A percentile compares a stretch with the other conserved stretches of the same genome.
Evolutionary conservation across 2,888 invertebrate species (phyloP).

Genomic region (Stegophylla sp.): DNA sequence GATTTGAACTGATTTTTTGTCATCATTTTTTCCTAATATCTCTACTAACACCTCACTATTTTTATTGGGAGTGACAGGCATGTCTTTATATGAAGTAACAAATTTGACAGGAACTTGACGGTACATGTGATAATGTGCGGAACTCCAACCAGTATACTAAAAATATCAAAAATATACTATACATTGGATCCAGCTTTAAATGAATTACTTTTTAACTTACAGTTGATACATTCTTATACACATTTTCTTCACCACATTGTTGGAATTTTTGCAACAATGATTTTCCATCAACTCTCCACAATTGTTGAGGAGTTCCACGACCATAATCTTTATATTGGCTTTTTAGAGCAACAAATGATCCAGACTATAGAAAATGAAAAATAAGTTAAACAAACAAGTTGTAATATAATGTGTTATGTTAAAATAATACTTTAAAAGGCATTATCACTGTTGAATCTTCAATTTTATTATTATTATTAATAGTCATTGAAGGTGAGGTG

Average conservation of each 20-base stretch:
- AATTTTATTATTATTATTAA: constrained; percentile 17
- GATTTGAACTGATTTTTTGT: not conserved
- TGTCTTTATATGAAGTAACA: not conserved
- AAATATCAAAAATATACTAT: not conserved
- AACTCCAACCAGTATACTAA: constrained; percentile 37
- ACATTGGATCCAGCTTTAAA: not conserved
- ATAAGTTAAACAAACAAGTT: not conserved
- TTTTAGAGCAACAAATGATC: constrained; percentile 87
- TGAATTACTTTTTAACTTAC: constrained; percentile 66
- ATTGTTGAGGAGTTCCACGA: constrained; percentile 80
- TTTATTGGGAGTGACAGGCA: constrained; percentile 5
- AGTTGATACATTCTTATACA: constrained; percentile 86
- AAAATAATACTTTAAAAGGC: constrained; percentile 13
- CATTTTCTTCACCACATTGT: constrained; percentile 80
- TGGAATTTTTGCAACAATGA: constrained; percentile 82
- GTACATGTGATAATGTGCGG: constrained; percentile 16
- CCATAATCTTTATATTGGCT: constrained; percentile 69
- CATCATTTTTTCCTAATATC: not conserved
- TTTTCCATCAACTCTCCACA: constrained; percentile 91
- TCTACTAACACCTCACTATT: constrained; percentile 3
- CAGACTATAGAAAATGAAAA: constrained; percentile 71
- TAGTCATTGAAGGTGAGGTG: constrained; percentile 14
- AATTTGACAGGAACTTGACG: constrained; percentile 25
- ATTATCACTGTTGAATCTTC: constrained; percentile 2
- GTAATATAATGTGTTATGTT: not conserved